Conservation (phyloP, 2,797 vertebrate species). For the Aphelocoma californica region DNA sequence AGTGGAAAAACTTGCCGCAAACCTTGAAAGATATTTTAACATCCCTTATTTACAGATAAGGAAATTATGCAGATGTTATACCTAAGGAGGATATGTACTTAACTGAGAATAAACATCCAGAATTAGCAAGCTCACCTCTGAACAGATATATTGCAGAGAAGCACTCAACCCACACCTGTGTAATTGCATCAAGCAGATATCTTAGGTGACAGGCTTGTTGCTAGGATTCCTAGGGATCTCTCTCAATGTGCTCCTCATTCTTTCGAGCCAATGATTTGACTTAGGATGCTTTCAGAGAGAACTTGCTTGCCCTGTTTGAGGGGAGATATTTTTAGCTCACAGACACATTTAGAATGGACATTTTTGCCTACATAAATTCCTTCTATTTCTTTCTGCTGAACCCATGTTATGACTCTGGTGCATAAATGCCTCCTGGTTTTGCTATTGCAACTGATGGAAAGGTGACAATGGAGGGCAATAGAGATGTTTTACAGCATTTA, state of each 20-base stretch:
- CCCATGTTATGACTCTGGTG: not conserved
- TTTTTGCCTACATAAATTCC: not conserved
- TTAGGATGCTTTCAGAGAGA: not conserved
- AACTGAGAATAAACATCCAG: constrained; percentile 16
- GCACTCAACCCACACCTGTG: not conserved
- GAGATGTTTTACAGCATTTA: not conserved
- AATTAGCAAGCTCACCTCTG: constrained; percentile 11
- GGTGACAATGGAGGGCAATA: not conserved
- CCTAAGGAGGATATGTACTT: not conserved
- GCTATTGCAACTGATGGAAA: not conserved
- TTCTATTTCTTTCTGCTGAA: not conserved
- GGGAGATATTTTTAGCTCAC: not conserved
- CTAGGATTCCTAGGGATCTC: constrained; percentile 27
- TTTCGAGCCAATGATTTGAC: not conserved
- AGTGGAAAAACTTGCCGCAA: not conserved
- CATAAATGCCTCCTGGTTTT: not conserved
- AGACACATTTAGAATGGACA: not conserved
- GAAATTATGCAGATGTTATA: constrained; percentile 13
- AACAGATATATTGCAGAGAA: not conserved
- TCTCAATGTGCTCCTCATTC: not conserved
- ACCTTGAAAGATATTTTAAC: not conserved
- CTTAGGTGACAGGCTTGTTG: not conserved
- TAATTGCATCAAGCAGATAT: not conserved
- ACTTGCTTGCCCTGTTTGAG: not conserved
- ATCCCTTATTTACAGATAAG: not conserved